A percentile compares a stretch with the other conserved stretches of the same genome.
Evolutionary conservation across 2,113 vertebrate genomes (phyloP).

Genomic region (Cygnus atratus): DNA sequence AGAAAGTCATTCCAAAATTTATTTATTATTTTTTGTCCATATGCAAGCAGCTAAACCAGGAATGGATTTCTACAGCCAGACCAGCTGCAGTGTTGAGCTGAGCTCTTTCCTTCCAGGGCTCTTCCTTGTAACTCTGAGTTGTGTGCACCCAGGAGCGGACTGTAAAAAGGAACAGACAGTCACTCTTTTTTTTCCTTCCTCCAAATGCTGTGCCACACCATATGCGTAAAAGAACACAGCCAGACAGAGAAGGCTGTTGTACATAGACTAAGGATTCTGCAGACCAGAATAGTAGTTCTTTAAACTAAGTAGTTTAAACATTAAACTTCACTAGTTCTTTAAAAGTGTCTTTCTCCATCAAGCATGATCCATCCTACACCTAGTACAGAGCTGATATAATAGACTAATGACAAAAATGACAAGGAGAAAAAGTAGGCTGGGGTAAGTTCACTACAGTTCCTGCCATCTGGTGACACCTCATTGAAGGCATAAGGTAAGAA

Average conservation of each 20-base stretch:
- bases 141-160: neutral
- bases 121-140: neutral
- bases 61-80: neutral
- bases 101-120: neutral
- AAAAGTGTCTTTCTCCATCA: neutral
- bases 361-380: neutral
- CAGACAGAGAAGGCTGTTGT: neutral
- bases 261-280: neutral
- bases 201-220: neutral
- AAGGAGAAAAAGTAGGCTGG: neutral
- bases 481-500: constrained; percentile 60
- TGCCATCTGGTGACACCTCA: neutral
- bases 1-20: neutral
- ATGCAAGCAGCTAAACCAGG: neutral
- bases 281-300: neutral
- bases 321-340: neutral
- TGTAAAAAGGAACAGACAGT: neutral
- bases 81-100: neutral
- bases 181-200: neutral
- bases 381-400: neutral
- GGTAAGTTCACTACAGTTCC: neutral
- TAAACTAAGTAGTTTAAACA: neutral
- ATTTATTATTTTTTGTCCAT: neutral
- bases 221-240: neutral
- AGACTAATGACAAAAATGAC: neutral